Percentiles rank a stretch among this genome's conserved stretches.
These are phyloP conservation scores for Pteria penguin DNA, from an alignment of 2,888 invertebrate species.

Conservation along the genomic window DNA sequence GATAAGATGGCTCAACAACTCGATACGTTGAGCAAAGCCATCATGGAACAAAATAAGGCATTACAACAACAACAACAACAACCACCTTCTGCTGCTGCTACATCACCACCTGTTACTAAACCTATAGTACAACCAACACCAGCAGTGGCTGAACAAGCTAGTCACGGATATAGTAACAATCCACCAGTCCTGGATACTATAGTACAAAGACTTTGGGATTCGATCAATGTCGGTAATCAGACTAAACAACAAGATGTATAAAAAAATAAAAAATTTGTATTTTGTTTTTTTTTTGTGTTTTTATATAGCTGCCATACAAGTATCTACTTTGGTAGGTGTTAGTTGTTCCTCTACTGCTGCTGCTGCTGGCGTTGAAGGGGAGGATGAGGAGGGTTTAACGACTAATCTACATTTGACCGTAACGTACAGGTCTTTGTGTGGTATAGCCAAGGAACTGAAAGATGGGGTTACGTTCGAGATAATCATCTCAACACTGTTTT, in stretches of 20 bases:
- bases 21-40: not conserved
- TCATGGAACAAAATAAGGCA: not conserved
- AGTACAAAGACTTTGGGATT: not conserved
- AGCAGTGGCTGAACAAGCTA: not conserved
- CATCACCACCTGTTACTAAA: too few species aligned
- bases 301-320: not conserved
- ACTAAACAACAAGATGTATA: not conserved
- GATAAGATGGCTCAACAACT: too few species aligned
- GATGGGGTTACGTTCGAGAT: not conserved
- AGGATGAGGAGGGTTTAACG: not conserved
- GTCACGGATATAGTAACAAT: not conserved
- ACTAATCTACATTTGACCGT: not conserved
- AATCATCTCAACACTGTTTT: not conserved
- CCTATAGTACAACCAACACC: too few species aligned
- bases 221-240: not conserved
- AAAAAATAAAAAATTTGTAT: not conserved
- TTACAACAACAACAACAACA: too few species aligned
- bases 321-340: too few species aligned
- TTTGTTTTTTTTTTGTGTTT: not conserved
- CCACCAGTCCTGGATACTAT: not conserved
- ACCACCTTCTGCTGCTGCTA: not conserved
- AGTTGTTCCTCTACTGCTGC: too few species aligned
- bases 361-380: too few species aligned
- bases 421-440: slow-evolving; percentile 1
- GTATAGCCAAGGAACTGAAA: not conserved